These are phyloP conservation scores for Clamator glandarius DNA, from an alignment of 2,797 vertebrate species.

Conservation along the genomic window DNA sequence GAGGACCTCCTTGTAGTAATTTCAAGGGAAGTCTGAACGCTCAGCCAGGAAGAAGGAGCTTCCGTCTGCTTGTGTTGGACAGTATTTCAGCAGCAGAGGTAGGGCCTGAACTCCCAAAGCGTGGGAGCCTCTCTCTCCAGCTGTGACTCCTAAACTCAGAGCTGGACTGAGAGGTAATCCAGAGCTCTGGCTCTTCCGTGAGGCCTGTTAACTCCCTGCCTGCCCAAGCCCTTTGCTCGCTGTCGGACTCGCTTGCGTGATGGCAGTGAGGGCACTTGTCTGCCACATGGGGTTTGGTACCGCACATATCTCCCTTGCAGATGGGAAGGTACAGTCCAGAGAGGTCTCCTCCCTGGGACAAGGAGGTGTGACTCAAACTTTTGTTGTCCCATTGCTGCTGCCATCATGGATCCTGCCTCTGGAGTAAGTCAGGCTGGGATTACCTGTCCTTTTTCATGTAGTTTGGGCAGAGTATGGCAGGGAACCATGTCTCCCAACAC, in stretches of 20 bases:
- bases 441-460: not conserved
- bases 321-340: not conserved
- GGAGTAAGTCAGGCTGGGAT: not conserved
- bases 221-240: not conserved
- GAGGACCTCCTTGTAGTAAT: not conserved
- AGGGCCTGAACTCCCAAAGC: not conserved
- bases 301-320: not conserved
- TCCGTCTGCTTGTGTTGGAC: no score
- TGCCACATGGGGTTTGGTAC: not conserved
- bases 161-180: not conserved
- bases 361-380: not conserved
- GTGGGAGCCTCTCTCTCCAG: not conserved
- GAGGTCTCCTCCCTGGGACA: not conserved
- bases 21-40: rapidly evolving
- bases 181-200: not conserved
- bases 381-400: not conserved
- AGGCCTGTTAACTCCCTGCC: not conserved
- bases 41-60: not conserved
- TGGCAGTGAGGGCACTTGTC: rapidly evolving
- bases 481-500: not conserved
- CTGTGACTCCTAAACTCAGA: rapidly evolving
- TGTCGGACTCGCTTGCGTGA: not conserved
- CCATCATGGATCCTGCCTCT: not conserved
- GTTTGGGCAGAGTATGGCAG: not conserved
- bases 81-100: not conserved